Evolutionary conservation across 1,140 invertebrate genomes (phyloP).

Genomic region (Heterodera schachtii): DNA sequence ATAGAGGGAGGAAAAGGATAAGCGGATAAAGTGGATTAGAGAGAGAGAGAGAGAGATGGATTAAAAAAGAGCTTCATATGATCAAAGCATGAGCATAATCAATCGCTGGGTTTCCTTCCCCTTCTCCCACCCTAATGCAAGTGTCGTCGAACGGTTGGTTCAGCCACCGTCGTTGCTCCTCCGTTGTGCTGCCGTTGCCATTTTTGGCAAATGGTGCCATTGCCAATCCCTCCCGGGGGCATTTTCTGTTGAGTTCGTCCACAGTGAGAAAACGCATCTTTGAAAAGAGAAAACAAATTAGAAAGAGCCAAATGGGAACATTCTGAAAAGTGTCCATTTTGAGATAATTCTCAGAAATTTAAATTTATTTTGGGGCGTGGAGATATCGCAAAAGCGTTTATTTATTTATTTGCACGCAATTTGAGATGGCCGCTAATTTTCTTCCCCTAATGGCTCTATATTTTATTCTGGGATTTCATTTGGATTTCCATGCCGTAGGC

Average conservation of each 20-base stretch:
- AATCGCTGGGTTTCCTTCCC: background rate
- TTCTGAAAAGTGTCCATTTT: too few relatives aligned
- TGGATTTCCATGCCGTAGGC: background rate
- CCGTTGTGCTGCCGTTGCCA: background rate
- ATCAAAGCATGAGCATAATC: slow-evolving; percentile 1
- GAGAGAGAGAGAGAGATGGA: too few relatives aligned
- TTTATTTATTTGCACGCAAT: background rate
- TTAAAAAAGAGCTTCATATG: too few relatives aligned
- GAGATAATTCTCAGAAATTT: too few relatives aligned
- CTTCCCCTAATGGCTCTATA: background rate
- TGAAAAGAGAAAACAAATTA: background rate
- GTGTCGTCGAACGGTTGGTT: slow-evolving; percentile 51
- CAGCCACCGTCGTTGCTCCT: slow-evolving; percentile 34
- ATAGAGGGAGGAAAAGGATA: too few relatives aligned
- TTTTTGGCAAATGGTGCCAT: slow-evolving; percentile 27
- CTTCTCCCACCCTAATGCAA: slow-evolving; percentile 47
- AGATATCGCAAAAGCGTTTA: too few relatives aligned
- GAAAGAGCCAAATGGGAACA: too few relatives aligned
- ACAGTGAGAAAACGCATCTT: slow-evolving; percentile 56
- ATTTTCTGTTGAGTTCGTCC: slow-evolving; percentile 55
- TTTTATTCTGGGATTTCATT: background rate
- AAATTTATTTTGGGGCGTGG: too few relatives aligned
- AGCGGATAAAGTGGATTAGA: too few relatives aligned
- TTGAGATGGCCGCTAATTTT: background rate
- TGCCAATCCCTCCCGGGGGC: slow-evolving; percentile 33